A percentile compares a stretch with the other conserved stretches of the same genome.
These are phyloP conservation scores for Hirtodrosophila alboralis DNA, from an alignment of 2,888 invertebrate genomes.

Conservation along the genomic window DNA sequence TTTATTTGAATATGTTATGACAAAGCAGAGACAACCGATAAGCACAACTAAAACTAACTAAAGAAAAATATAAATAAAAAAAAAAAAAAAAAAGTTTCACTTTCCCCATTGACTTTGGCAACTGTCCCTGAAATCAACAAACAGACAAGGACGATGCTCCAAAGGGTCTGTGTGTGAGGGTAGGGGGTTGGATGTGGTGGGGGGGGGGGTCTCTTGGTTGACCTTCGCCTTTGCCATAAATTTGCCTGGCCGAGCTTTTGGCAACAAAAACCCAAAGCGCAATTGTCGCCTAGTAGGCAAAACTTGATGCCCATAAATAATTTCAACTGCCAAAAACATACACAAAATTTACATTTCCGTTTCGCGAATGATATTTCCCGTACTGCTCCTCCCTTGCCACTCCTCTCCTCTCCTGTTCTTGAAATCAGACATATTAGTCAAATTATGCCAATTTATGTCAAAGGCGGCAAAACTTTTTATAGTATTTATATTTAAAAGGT, in stretches of 20 bases:
- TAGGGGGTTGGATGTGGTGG: too few relatives aligned
- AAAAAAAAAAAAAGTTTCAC: slow-evolving; percentile 51
- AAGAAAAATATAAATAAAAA: slow-evolving; percentile 2
- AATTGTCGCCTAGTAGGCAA: slow-evolving; percentile 22
- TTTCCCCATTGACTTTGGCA: slow-evolving; percentile 56
- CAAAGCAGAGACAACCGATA: slow-evolving; percentile 58
- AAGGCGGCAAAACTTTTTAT: too few relatives aligned
- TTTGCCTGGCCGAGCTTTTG: slow-evolving; percentile 48
- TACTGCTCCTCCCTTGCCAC: too few relatives aligned
- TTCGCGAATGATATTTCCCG: slow-evolving; percentile 5
- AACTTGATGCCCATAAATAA: slow-evolving; percentile 52
- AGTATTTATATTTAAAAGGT: too few relatives aligned
- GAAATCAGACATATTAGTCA: slow-evolving; percentile 8
- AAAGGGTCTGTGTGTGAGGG: too few relatives aligned
- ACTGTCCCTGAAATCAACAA: slow-evolving; percentile 60
- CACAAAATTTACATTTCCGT: slow-evolving; percentile 47
- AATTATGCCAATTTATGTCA: slow-evolving; percentile 23
- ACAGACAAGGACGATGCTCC: slow-evolving; percentile 33
- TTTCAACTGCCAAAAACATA: slow-evolving; percentile 33
- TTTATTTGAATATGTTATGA: slow-evolving; percentile 58
- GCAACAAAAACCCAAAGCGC: slow-evolving; percentile 20
- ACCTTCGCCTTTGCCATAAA: slow-evolving; percentile 72
- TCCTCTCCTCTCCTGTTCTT: too few relatives aligned
- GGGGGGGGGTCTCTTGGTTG: slow-evolving; percentile 18
- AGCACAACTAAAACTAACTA: slow-evolving; percentile 37